phyloP scores from a whole-genome alignment of 2,113 vertebrate genomes.

The Sminthopsis crassicaudata region DNA sequence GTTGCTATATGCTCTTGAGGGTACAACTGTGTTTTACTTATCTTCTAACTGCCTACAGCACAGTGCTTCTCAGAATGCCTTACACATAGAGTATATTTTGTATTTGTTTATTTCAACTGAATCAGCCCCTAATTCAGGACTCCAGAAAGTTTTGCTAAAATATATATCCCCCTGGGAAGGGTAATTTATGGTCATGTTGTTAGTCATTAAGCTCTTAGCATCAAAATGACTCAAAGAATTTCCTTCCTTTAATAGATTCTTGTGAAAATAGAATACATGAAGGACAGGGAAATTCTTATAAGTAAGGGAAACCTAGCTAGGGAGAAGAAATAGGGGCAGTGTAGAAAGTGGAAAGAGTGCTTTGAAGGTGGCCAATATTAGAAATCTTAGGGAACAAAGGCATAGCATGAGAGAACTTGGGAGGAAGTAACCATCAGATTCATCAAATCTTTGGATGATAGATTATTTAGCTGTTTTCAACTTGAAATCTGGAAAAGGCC shows the following conservation, averaged over 20 bases:
- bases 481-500: neutral
- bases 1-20: neutral
- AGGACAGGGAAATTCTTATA: neutral
- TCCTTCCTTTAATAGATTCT: neutral
- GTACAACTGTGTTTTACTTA: neutral
- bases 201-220: neutral
- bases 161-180: neutral
- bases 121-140: neutral
- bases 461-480: neutral
- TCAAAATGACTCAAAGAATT: neutral
- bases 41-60: neutral
- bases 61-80: neutral
- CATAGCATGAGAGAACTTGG: neutral
- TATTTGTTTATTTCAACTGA: neutral
- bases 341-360: neutral
- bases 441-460: neutral
- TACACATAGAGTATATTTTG: neutral
- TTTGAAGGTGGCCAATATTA: neutral
- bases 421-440: neutral
- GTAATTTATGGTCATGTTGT: neutral
- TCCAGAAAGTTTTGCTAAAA: neutral
- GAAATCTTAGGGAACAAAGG: neutral
- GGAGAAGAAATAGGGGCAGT: neutral
- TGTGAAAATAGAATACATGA: neutral
- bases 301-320: neutral